Percentiles rank a stretch among this genome's conserved stretches.
Conservation (phyloP, 2,113 vertebrate genomes). For the Thalassoma bifasciatum region DNA sequence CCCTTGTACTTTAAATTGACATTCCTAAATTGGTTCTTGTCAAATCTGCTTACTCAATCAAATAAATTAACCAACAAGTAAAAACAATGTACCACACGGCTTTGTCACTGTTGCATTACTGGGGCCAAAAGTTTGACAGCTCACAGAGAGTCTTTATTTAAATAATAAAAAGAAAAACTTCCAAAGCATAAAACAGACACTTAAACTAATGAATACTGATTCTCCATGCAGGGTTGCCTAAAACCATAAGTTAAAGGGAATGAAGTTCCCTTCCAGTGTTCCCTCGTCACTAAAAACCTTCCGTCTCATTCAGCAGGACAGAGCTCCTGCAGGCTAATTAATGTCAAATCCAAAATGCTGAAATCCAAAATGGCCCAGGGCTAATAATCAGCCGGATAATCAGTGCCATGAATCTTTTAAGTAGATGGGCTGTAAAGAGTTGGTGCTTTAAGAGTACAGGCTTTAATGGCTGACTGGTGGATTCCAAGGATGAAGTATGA, state of each 20-base stretch:
- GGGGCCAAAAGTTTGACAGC: background rate
- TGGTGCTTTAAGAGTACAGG: conserved; percentile 2
- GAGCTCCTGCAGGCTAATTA: conserved; percentile 22
- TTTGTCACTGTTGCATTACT: background rate
- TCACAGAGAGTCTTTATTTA: background rate
- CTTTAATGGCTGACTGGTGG: background rate
- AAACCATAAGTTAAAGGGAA: background rate
- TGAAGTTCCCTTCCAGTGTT: background rate
- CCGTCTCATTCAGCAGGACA: conserved; percentile 5
- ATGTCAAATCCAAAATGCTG: conserved; percentile 32
- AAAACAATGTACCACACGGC: background rate
- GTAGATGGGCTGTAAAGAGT: conserved; percentile 7
- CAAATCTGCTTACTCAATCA: background rate
- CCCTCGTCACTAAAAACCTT: conserved; percentile 5
- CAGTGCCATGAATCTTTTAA: conserved; percentile 43
- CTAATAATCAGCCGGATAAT: conserved; percentile 24
- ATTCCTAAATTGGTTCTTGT: background rate
- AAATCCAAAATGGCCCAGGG: conserved; percentile 35
- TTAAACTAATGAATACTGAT: background rate
- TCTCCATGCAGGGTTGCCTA: too few species aligned
- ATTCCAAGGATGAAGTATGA: background rate
- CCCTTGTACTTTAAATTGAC: background rate
- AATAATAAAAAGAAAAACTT: background rate
- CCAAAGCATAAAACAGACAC: background rate
- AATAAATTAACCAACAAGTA: too few species aligned